Evolutionary conservation across 2,113 vertebrate genomes (phyloP), one percentile per base, ranked within the genome.

Genomic region (Coptodon bakossiorum): DNA sequence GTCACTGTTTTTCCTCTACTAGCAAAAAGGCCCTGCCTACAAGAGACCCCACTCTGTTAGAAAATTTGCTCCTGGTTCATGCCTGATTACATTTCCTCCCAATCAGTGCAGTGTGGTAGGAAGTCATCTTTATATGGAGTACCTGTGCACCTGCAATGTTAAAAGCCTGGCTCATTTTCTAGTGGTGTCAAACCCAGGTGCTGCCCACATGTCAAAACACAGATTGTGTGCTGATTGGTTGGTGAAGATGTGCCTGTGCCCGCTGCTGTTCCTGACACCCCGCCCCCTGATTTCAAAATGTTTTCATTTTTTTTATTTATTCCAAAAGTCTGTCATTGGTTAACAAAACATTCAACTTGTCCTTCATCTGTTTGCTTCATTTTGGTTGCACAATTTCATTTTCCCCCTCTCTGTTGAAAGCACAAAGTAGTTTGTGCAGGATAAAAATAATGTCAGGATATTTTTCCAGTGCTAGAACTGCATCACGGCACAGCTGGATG

Each of bases 121-220:
- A 80, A 89, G 90, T 90, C 57, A 11, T 78, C 66, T 85, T 68
- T 85, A 50, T 22, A 86, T 73, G 54, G 57, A 36, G 29, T 52
- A 84, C 78, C 81, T 83, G 52, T 76, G 27, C 61, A 84, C 88
- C 87, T 90, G 79, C 82, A 61, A 90, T 71, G 88, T 81, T 89
- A 87, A 92, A 80, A 78, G 71, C 71, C 71, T 27, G 82, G 29
- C 80, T 86, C 45, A 54, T 90, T 88, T 86, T 90, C 73, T 50
- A 50, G 24, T 78, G 80, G 54, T 87, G 85, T 86, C 89, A 68
- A 85, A 85, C 83, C 14, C 56, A 66, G 80, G 73, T 57, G 80
- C 61, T 48, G 61, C 34, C 10, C 17, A 36, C 61, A 66, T 36
- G 61, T 36, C 61, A 36, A 7, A 63, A 63, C 59, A 12, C 61